Evolutionary conservation across 1,140 invertebrate genomes (phyloP).

Genomic region (Drosophila pandora): DNA sequence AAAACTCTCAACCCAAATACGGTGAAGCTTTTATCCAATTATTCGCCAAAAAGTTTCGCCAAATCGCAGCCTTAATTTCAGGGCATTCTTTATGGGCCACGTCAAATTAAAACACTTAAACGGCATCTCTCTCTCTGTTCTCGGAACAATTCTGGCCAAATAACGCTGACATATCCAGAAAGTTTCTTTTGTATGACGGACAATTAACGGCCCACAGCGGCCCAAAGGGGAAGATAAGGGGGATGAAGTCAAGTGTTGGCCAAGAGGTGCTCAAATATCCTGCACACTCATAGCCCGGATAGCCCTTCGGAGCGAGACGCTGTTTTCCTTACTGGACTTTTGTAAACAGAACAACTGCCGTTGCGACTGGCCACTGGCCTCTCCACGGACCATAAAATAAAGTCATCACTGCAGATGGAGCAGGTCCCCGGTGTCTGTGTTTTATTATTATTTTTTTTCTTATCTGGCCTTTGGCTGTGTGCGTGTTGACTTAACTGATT

Average conservation of each 20-base stretch:
- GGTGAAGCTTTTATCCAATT: conserved; percentile 34
- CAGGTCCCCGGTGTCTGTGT: conserved; percentile 12
- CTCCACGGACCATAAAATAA: conserved; percentile 64
- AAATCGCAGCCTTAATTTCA: conserved; percentile 23
- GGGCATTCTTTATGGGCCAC: conserved; percentile 50
- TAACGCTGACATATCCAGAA: conserved; percentile 59
- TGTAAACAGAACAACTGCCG: conserved; percentile 36
- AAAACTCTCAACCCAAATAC: not conserved
- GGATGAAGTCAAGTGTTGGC: conserved; percentile 45
- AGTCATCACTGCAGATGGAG: conserved; percentile 47
- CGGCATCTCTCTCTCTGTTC: conserved; percentile 50
- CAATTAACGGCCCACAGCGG: conserved; percentile 54
- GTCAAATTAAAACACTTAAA: conserved; percentile 67
- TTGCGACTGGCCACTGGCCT: conserved; percentile 33
- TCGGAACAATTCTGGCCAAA: conserved; percentile 55
- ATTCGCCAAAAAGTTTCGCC: not conserved
- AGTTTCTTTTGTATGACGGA: conserved; percentile 40
- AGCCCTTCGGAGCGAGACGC: conserved; percentile 7
- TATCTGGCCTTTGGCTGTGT: not conserved
- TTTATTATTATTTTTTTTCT: conserved; percentile 4
- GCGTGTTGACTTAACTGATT: conserved; percentile 76
- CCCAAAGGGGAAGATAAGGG: not conserved
- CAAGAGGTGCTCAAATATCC: conserved; percentile 64
- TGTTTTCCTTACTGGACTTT: conserved; percentile 55
- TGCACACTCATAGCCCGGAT: conserved; percentile 66